phyloP scores from a whole-genome alignment of 2,888 invertebrate species.

The Dilophus febrilis region DNA sequence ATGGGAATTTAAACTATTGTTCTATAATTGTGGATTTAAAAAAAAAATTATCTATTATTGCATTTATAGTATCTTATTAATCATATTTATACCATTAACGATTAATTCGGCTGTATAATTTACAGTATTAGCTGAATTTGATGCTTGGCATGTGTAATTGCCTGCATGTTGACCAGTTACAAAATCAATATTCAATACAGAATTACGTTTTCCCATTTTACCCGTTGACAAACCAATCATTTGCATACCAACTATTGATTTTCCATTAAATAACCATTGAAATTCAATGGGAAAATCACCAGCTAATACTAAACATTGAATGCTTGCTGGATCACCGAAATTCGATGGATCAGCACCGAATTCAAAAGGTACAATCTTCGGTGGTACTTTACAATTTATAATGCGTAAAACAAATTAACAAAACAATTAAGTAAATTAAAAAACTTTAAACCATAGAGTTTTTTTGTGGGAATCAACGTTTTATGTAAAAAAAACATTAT shows the following conservation, averaged over 20 bases:
- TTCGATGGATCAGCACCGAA: constrained; percentile 58
- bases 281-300: constrained; percentile 43
- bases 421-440: no score
- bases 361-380: constrained; percentile 56
- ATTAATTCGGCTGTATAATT: constrained; percentile 51
- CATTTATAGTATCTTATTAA: no score
- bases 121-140: constrained; percentile 53
- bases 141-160: constrained; percentile 57
- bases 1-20: no score
- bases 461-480: no score
- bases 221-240: constrained; percentile 24
- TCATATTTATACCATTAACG: constrained; percentile 70
- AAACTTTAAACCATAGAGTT: no score
- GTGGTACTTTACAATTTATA: constrained; percentile 38
- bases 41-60: no score
- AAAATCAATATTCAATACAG: constrained; percentile 46
- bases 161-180: constrained; percentile 53
- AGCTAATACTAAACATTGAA: constrained; percentile 33
- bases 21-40: no score
- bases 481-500: no score
- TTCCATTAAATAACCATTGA: constrained; percentile 39
- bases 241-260: constrained; percentile 26
- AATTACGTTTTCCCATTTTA: constrained; percentile 33
- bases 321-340: constrained; percentile 41
- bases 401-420: no score